A percentile compares a stretch with the other conserved stretches of the same genome.
Conservation (phyloP, 2,113 vertebrate genomes). For the Silurus meridionalis region DNA sequence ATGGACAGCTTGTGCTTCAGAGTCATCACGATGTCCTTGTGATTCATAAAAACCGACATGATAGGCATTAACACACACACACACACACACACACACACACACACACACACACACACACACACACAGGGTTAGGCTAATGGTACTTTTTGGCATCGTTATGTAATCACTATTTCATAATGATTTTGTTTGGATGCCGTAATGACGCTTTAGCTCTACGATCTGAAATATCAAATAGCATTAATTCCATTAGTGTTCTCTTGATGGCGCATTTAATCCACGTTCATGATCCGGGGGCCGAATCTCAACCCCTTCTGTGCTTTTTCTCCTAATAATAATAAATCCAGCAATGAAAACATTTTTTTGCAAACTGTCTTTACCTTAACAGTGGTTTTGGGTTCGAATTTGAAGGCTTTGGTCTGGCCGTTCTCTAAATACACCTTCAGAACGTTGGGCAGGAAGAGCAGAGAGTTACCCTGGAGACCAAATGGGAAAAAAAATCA, state of each 20-base stretch:
- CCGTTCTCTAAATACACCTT: constrained; percentile 98
- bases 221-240: constrained; percentile 1
- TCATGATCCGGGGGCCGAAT: neutral
- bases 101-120: too few relatives aligned
- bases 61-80: neutral
- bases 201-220: neutral
- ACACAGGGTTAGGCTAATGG: neutral
- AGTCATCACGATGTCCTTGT: constrained; percentile 93
- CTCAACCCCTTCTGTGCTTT: neutral
- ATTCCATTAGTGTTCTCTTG: neutral
- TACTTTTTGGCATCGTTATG: neutral
- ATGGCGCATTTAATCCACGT: neutral
- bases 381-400: constrained; percentile 88
- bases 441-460: constrained; percentile 94
- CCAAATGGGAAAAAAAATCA: neutral
- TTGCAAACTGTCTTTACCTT: constrained; percentile 77
- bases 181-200: neutral
- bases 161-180: neutral
- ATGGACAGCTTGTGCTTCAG: constrained; percentile 95
- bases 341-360: neutral
- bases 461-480: constrained; percentile 88
- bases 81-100: neutral
- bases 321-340: neutral
- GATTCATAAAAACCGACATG: neutral
- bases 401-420: constrained; percentile 97